Evolutionary conservation across 2,113 vertebrate species (phyloP), one percentile per base, ranked within the genome.

Genomic region (Paradisaea rubra): DNA sequence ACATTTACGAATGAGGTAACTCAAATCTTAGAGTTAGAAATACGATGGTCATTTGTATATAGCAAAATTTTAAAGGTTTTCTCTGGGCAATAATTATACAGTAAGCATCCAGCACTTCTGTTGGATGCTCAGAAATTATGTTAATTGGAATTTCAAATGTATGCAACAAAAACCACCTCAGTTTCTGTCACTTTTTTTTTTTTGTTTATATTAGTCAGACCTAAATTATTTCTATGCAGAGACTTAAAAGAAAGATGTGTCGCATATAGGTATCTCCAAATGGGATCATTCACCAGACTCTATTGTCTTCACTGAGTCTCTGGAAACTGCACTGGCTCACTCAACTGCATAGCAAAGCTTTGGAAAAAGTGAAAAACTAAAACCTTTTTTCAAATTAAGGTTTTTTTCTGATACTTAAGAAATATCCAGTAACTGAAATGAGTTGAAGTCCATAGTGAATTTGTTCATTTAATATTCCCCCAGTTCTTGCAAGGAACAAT

Each of bases 21-120:
- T 35, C 9, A 94, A 90, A 93, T 90, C 15, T 91, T 95, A 91
- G 59, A 73, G 35, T 91, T 96, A 86, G 76, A 95, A 94, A 90
- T 91, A 92, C 1, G 6, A 84, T 35, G 64, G 33, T 59, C 22
- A 60, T 70, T 91, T 68, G 49, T 92, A 86, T 39, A 68, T 28
- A 94, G n/a, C 28, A 97, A 92, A 90, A 91, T 88, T 65, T 65
- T 91, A 73, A 96, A 94, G 45, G 4, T 27, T 56, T 88, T 52
- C 16, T 44, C 14, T 72, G 52, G 12, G 15, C 6, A 80, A 6
- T 87, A 80, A 91, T 92, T 91, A 94, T 80, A 59, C 21, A 78
- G 42, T 33, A 80, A 49, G 8, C 12, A 49, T 50, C 47, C 47
- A 93, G 35, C 15, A 69, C 86, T 88, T 96, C 90, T 78, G 15